phyloP scores from a whole-genome alignment of 2,888 invertebrate species.

The Drosophila longiperda region DNA sequence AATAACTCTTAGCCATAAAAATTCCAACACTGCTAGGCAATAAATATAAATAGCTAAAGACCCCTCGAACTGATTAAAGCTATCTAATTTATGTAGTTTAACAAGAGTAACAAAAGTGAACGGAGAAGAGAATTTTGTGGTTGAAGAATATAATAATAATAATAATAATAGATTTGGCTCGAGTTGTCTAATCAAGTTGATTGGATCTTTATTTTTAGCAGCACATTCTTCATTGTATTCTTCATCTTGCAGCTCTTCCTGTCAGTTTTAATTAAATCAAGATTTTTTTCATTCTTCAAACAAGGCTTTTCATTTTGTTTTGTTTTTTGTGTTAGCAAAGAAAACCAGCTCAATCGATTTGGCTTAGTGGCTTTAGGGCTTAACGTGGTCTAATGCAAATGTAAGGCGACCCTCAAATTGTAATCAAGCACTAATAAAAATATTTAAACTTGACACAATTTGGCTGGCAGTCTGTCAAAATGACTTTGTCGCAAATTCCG shows the following conservation, averaged over 20 bases:
- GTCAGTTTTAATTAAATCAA: not conserved
- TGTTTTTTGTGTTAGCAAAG: not conserved
- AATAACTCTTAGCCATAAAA: constrained; percentile 24
- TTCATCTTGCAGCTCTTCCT: not conserved
- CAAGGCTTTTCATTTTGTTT: not conserved
- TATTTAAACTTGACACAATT: constrained; percentile 75
- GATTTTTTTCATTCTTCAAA: not conserved
- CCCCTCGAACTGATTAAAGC: constrained; percentile 8
- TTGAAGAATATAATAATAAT: not conserved
- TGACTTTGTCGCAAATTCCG: constrained; percentile 6
- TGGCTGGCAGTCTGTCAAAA: constrained; percentile 22
- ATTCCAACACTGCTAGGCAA: constrained; percentile 40
- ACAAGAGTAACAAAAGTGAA: not conserved
- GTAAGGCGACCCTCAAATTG: constrained; percentile 21
- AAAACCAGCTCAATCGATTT: constrained; percentile 24
- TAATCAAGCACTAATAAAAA: constrained; percentile 41
- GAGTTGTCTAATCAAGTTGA: not conserved
- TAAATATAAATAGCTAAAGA: constrained; percentile 43
- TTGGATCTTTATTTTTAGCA: not conserved
- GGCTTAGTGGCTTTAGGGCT: constrained; percentile 41
- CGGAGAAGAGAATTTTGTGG: not conserved
- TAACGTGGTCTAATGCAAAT: constrained; percentile 24
- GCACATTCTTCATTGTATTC: not conserved
- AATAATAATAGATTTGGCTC: not conserved
- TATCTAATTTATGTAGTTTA: constrained; percentile 18